Evolutionary conservation across 2,797 vertebrate genomes (phyloP), one percentile per base, ranked within the genome.

Genomic region (Sebastes hubbsi): DNA sequence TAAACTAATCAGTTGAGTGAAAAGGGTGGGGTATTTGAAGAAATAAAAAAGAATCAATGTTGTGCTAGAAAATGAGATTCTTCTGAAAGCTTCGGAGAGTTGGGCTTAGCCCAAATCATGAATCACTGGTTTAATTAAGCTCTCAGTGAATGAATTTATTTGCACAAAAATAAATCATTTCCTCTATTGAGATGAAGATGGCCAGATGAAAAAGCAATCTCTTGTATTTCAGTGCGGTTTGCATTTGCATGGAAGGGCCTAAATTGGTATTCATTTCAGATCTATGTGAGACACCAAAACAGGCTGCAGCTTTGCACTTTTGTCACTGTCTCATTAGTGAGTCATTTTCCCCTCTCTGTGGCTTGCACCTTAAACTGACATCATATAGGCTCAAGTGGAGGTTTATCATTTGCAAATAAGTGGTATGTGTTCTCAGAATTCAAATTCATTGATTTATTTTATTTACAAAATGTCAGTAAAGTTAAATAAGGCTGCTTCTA

Each of bases 61-160:
- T 85, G 81, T 88, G 77, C 34, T 59, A 75, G 87, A 88, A 88
- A 88, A 93, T 90, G 14, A 85, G 87, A 80, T 89, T 90, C 73
- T 86, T 86, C 80, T 86, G 69, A 87, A 90, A 89, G 85, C 88
- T 84, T 76, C 25, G 62, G 63, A 89, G 87, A 87, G 71, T 84
- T 88, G 80, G 81, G 71, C 71, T 82, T 76, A 85, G 78, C 84
- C 88, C 80, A 90, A 89, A 88, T 89, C 74, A 91, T 89, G 85
- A 92, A 90, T 91, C 82, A 88, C 86, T 85, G 74, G 80, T 85
- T 54, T 91, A 94, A 93, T 94, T 93, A 93, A 83, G 74, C 83
- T 82, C 81, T 90, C 83, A 75, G 76, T 83, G 67, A 88, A 91
- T 90, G 73, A 80, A 88, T 91, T 78, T 89, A 91, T 90, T 91